Evolutionary conservation across 92 coral and sea anemone genomes (phyloP).

Genomic region (Siderastrea radians): DNA sequence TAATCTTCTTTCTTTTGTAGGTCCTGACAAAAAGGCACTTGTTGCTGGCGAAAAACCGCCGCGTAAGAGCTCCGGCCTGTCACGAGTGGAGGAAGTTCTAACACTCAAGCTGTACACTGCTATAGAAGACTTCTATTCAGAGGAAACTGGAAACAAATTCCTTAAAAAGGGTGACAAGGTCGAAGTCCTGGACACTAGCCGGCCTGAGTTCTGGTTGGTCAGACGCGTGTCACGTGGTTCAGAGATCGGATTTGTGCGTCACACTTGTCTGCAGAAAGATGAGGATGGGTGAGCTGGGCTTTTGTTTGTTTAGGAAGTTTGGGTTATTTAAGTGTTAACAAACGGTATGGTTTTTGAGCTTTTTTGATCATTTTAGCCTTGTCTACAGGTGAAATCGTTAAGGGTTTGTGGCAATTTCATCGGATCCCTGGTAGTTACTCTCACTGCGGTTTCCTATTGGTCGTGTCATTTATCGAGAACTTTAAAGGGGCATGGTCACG

Average conservation of each 20-base stretch:
- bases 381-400: too few species aligned
- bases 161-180: constrained; percentile 91
- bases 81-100: constrained; percentile 87
- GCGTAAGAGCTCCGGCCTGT: constrained; percentile 83
- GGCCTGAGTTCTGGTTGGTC: constrained; percentile 97
- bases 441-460: too few species aligned
- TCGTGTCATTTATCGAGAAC: too few species aligned
- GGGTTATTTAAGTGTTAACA: background rate
- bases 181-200: constrained; percentile 95
- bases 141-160: constrained; percentile 96
- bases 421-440: too few species aligned
- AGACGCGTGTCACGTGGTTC: constrained; percentile 97
- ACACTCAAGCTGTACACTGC: constrained; percentile 89
- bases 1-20: constrained; percentile 15
- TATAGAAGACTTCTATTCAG: constrained; percentile 85
- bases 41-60: constrained; percentile 56
- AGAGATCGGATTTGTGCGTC: constrained; percentile 95
- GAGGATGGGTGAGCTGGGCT: constrained; percentile 69
- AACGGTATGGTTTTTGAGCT: too few species aligned
- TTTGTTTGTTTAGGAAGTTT: background rate
- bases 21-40: constrained; percentile 50
- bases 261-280: constrained; percentile 81
- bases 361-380: too few species aligned
- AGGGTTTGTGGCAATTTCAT: too few species aligned
- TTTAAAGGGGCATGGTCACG: too few species aligned